Evolutionary conservation across 2,113 vertebrate species (phyloP), one percentile per base, ranked within the genome.

Genomic region (Motacilla tschutschensis): DNA sequence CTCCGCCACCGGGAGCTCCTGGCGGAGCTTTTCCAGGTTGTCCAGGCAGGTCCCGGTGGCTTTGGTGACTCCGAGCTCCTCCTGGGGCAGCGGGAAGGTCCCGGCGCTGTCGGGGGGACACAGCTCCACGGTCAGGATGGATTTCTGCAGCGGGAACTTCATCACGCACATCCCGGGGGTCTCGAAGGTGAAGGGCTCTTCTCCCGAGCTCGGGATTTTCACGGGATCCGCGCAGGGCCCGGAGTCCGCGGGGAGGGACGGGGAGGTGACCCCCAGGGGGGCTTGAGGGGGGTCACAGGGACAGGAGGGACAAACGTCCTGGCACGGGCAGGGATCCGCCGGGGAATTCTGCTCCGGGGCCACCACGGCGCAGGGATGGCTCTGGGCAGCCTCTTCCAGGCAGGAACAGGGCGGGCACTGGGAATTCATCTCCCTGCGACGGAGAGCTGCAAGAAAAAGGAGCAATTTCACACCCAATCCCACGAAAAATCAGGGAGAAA

Each of bases 331-430:
- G 21, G 83, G 12, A 1, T 55, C 46, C n/a, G 0, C 11, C 29
- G 5, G 72, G 31, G 9, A 43, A 43, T 19, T 43, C 67, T 66
- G 64, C 33, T 14, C 75, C 17, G 1, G 47, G 3, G 43, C 22
- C 22, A 1, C 28, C 40, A 2, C 0, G 2, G 73, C 8, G 33
- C 62, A 21, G 2, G 41, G 0, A 21, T 17, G 0, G 2, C 44
- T 2, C 33, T 4, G 51, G 0, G 4, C 19, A 10, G 57, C 22
- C 54, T 4, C 60, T 1, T 3, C n/a, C 53, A 25, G 63, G 24
- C 38, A 12, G 91, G 89, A 8, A 3, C 51, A 44, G 19, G 82
- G 40, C 8, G 26, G 21, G 33, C 28, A 14, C 51, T 36, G 74
- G n/a, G 29, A 76, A 5, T 53, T 53, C 79, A 63, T 89, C 46